phyloP scores from a whole-genome alignment of 2,888 invertebrate genomes.

The Capitulum mitella region DNA sequence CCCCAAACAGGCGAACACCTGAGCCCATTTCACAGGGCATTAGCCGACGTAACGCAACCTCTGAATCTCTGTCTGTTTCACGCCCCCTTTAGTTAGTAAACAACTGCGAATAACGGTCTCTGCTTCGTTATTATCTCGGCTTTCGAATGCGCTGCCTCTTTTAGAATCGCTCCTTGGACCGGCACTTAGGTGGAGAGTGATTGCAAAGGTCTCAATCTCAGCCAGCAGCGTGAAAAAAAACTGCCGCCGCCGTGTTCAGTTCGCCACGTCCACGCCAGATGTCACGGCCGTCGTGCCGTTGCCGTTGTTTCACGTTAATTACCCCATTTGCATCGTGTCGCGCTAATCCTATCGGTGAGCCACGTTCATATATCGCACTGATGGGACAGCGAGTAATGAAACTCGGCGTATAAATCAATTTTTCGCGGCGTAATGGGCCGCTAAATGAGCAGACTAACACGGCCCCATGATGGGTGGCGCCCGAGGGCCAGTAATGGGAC shows the following conservation, averaged over 20 bases:
- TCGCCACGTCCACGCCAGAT: not conserved
- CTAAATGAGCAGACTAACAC: constrained; percentile 19
- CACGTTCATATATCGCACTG: not conserved
- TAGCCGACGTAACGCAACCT: not conserved
- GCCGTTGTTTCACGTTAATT: too few species aligned
- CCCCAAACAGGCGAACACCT: constrained; percentile 7
- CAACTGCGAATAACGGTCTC: not conserved
- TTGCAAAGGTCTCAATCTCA: too few species aligned
- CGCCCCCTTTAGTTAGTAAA: not conserved
- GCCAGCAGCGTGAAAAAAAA: too few species aligned
- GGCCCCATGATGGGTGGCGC: constrained; percentile 10
- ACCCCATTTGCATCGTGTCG: constrained; percentile 16
- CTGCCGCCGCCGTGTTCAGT: too few species aligned
- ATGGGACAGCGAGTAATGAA: constrained; percentile 24
- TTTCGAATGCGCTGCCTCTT: too few species aligned
- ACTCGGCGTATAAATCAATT: constrained; percentile 23
- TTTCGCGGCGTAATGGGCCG: constrained; percentile 1
- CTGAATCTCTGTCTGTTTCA: not conserved
- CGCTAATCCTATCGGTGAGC: not conserved
- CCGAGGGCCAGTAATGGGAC: not conserved
- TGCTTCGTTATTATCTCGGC: too few species aligned
- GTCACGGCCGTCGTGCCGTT: not conserved
- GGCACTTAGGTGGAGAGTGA: too few species aligned
- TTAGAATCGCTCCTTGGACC: too few species aligned
- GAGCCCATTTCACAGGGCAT: constrained; percentile 24